A percentile compares a stretch with the other conserved stretches of the same genome.
These are phyloP conservation scores for Hozukius guyotensis DNA, from an alignment of 2,797 vertebrate species.

Conservation along the genomic window DNA sequence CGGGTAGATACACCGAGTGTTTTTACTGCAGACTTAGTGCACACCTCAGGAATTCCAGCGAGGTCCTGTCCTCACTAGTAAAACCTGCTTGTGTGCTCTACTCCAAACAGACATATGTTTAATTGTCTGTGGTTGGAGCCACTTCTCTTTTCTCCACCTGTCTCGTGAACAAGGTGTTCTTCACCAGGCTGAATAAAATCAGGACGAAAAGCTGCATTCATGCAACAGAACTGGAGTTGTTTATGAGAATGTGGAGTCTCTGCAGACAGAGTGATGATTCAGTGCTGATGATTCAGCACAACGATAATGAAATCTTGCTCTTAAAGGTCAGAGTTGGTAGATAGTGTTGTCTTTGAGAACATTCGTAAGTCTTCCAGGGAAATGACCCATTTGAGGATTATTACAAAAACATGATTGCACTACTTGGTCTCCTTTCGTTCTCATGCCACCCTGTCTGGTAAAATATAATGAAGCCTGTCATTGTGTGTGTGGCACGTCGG, in stretches of 20 bases:
- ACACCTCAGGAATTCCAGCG: slow-evolving; percentile 75
- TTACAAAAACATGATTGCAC: slow-evolving; percentile 1
- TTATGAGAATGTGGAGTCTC: slow-evolving; percentile 6
- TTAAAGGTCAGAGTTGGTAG: slow-evolving; percentile 15
- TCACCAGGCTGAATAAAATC: background rate
- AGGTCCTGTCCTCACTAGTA: slow-evolving; percentile 78
- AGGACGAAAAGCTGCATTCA: background rate
- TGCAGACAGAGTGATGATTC: slow-evolving; percentile 14
- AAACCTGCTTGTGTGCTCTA: slow-evolving; percentile 68
- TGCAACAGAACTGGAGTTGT: slow-evolving; percentile 7
- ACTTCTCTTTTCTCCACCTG: slow-evolving; percentile 26
- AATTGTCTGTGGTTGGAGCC: slow-evolving; percentile 52
- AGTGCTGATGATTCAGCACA: slow-evolving; percentile 27
- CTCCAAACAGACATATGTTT: slow-evolving; percentile 58
- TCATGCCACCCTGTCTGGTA: slow-evolving; percentile 23
- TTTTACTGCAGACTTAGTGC: slow-evolving; percentile 80
- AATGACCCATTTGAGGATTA: background rate
- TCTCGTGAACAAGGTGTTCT: slow-evolving; percentile 9
- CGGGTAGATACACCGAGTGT: slow-evolving; percentile 51
- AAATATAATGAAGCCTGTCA: slow-evolving; percentile 25
- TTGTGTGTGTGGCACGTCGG: slow-evolving; percentile 12
- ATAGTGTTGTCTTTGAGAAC: background rate
- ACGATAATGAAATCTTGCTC: background rate
- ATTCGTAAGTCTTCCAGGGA: background rate
- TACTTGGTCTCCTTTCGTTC: slow-evolving; percentile 7